Percentiles rank a stretch among this genome's conserved stretches.
phyloP scores from a whole-genome alignment of 2,888 invertebrate genomes.

The Strigamia transsilvanica region DNA sequence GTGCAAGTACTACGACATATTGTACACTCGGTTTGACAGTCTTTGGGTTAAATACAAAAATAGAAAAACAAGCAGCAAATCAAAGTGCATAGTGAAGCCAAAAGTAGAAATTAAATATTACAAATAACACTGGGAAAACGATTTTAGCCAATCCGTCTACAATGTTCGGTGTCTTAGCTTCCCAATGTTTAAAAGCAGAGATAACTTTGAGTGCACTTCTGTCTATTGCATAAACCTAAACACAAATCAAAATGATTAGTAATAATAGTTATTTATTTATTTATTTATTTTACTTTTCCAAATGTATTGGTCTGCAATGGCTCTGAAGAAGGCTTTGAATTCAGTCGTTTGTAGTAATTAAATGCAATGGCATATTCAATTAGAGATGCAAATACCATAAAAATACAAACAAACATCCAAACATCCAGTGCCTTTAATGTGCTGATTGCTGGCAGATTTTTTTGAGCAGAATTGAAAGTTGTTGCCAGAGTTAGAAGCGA shows the following conservation, averaged over 20 bases:
- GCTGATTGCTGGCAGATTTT: background rate
- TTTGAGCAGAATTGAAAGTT: constrained; percentile 8
- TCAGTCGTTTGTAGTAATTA: background rate
- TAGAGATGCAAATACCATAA: constrained; percentile 31
- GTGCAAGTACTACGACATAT: no score
- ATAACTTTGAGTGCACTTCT: no score
- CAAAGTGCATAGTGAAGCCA: background rate
- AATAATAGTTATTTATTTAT: no score
- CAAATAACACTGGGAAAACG: background rate
- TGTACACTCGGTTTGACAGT: no score
- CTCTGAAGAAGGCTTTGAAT: background rate
- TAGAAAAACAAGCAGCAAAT: background rate
- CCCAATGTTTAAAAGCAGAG: background rate
- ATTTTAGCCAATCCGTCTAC: background rate
- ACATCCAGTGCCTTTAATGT: background rate
- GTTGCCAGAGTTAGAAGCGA: background rate
- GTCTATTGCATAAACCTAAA: no score
- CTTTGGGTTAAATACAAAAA: background rate
- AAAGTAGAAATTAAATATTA: constrained; percentile 1
- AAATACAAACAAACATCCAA: no score
- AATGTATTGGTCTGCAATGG: background rate
- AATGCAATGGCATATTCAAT: background rate
- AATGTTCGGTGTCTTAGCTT: background rate
- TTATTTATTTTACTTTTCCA: background rate
- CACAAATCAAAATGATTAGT: no score